A percentile compares a stretch with the other conserved stretches of the same genome.
Conservation (phyloP, 2,797 vertebrate genomes). For the Crypturellus tataupa region DNA sequence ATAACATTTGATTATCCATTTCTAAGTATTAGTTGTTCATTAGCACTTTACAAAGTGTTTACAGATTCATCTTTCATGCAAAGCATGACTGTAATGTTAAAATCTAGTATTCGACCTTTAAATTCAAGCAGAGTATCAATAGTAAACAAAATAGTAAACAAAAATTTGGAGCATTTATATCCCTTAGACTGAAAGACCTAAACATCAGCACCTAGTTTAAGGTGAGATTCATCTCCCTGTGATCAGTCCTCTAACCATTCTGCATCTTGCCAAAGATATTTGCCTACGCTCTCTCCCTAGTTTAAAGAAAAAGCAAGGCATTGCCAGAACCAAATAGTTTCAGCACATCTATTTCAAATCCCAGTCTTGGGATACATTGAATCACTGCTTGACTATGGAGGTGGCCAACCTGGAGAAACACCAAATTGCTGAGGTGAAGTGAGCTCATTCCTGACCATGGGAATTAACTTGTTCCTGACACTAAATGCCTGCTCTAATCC, state of each 20-base stretch:
- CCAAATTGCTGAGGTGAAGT: not conserved
- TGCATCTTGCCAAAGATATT: not conserved
- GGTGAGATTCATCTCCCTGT: not conserved
- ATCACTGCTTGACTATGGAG: not conserved
- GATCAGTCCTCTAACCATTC: not conserved
- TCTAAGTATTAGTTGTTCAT: constrained; percentile 37
- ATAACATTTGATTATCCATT: constrained; percentile 12
- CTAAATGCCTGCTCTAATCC: not conserved
- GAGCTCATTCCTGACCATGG: not conserved
- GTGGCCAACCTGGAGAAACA: not conserved
- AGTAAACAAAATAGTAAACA: not conserved
- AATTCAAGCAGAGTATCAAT: not conserved
- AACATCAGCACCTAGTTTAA: not conserved
- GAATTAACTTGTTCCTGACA: not conserved
- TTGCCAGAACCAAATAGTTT: not conserved
- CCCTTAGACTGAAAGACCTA: not conserved
- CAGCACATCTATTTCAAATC: not conserved
- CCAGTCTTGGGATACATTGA: fast-evolving
- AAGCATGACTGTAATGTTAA: not conserved
- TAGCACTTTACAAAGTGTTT: constrained; percentile 31
- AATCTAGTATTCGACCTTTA: not conserved
- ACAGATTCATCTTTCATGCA: not conserved
- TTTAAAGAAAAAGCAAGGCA: not conserved
- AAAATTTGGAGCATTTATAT: not conserved
- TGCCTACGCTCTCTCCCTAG: not conserved